These are phyloP conservation scores for Buceros bicornis DNA, from an alignment of 2,797 vertebrate genomes.

Conservation along the genomic window DNA sequence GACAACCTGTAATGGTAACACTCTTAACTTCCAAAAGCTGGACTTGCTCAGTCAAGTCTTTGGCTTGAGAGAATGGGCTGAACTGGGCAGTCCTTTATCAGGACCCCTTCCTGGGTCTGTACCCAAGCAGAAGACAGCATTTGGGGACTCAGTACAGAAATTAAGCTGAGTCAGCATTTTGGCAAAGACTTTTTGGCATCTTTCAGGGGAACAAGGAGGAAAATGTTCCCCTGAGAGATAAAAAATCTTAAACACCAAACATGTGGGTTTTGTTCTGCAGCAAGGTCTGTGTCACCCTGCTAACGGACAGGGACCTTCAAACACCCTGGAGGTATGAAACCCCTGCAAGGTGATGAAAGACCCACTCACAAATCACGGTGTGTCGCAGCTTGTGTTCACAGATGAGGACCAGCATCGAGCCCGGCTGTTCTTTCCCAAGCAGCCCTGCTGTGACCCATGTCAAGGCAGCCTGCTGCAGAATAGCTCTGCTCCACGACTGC, in stretches of 20 bases:
- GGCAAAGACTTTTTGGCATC: background rate
- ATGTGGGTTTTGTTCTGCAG: background rate
- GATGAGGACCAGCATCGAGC: background rate
- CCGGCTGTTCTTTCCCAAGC: background rate
- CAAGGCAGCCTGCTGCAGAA: background rate
- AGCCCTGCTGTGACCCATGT: background rate
- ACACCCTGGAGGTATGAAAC: background rate
- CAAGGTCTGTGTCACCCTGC: background rate
- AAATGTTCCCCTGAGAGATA: background rate
- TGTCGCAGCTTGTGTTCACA: background rate
- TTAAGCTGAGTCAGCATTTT: background rate
- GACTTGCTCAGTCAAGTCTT: background rate
- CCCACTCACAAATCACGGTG: fast-evolving
- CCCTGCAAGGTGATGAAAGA: background rate
- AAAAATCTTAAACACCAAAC: background rate
- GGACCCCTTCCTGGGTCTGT: background rate
- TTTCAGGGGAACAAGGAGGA: background rate
- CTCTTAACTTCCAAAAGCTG: background rate
- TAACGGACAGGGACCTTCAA: background rate
- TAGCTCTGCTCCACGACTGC: background rate
- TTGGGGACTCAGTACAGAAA: background rate
- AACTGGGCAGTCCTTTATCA: background rate
- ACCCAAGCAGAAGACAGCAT: background rate
- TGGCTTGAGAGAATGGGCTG: background rate
- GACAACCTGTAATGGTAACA: background rate